Percentiles rank a stretch among this genome's conserved stretches.
Conservation (phyloP, 2,113 vertebrate genomes). For the Chionodraco myersi region DNA sequence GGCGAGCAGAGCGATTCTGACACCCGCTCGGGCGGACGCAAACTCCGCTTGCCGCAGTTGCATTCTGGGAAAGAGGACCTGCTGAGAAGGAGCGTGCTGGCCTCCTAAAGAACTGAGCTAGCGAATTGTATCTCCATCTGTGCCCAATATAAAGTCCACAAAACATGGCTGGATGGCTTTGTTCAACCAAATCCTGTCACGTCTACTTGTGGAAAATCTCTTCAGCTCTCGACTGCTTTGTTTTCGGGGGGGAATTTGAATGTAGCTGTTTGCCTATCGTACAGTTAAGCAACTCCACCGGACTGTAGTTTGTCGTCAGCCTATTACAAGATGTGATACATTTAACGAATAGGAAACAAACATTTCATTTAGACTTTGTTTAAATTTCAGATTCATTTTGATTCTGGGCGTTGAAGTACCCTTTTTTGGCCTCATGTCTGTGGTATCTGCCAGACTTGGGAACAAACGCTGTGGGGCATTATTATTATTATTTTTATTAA, state of each 20-base stretch:
- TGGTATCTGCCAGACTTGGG: slow-evolving; percentile 69
- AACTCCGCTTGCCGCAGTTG: slow-evolving; percentile 86
- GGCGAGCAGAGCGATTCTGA: slow-evolving; percentile 93
- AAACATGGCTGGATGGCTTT: slow-evolving; percentile 58
- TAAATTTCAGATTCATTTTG: slow-evolving; percentile 44
- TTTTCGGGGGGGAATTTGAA: slow-evolving; percentile 67
- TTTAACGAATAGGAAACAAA: slow-evolving; percentile 62
- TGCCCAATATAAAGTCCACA: slow-evolving; percentile 54
- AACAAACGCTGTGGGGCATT: slow-evolving; percentile 89
- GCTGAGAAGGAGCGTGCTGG: slow-evolving; percentile 93
- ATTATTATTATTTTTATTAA: slow-evolving; percentile 45
- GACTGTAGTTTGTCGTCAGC: slow-evolving; percentile 47
- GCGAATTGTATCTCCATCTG: slow-evolving; percentile 65
- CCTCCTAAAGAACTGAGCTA: slow-evolving; percentile 87
- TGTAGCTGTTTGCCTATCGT: slow-evolving; percentile 73
- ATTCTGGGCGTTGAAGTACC: slow-evolving; percentile 57
- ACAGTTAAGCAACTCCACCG: slow-evolving; percentile 59
- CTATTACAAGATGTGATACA: slow-evolving; percentile 38
- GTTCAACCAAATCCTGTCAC: slow-evolving; percentile 69
- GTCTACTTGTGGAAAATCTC: slow-evolving; percentile 50
- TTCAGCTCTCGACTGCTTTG: slow-evolving; percentile 58
- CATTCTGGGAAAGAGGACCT: slow-evolving; percentile 91
- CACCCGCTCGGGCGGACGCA: slow-evolving; percentile 78
- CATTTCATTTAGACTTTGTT: slow-evolving; percentile 44
- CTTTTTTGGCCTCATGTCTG: slow-evolving; percentile 67